Conservation (phyloP, 2,113 vertebrate species). For the Echinops telfairi region DNA sequence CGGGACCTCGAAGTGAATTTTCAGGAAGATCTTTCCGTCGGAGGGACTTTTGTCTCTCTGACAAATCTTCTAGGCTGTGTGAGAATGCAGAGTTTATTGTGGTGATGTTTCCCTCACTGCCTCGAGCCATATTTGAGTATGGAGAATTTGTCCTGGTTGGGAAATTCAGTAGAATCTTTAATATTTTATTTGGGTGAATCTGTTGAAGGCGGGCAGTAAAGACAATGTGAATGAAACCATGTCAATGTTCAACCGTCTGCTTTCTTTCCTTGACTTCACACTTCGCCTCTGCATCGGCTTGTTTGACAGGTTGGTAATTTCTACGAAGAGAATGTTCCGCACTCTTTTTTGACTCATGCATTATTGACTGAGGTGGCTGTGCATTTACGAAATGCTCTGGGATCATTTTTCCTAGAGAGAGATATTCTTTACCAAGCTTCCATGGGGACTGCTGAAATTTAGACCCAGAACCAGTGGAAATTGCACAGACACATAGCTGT, state of each 20-base stretch:
- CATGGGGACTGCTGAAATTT: not conserved
- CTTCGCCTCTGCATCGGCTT: not conserved
- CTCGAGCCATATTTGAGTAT: slow-evolving; percentile 41
- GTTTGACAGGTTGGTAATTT: not conserved
- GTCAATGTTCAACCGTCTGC: not conserved
- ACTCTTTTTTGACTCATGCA: not conserved
- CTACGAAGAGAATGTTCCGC: not conserved
- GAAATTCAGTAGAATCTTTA: slow-evolving; percentile 65
- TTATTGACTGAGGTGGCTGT: slow-evolving; percentile 9
- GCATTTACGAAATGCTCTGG: slow-evolving; percentile 13
- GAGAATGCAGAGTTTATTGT: slow-evolving; percentile 43
- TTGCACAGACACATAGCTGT: not conserved
- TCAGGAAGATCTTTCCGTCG: not conserved
- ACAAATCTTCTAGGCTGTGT: not conserved
- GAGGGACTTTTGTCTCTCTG: not conserved
- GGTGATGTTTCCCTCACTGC: slow-evolving; percentile 56
- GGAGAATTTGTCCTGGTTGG: slow-evolving; percentile 41
- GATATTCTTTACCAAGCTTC: not conserved
- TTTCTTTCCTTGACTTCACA: not conserved
- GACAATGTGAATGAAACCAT: not conserved
- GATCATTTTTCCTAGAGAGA: slow-evolving; percentile 31
- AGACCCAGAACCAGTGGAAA: slow-evolving; percentile 12
- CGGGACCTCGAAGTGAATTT: slow-evolving; percentile 13
- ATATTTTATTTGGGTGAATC: slow-evolving; percentile 64
- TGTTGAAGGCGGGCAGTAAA: slow-evolving; percentile 34